Evolutionary conservation across 2,888 invertebrate species (phyloP).

Genomic region (Holacanthella duospinosa): DNA sequence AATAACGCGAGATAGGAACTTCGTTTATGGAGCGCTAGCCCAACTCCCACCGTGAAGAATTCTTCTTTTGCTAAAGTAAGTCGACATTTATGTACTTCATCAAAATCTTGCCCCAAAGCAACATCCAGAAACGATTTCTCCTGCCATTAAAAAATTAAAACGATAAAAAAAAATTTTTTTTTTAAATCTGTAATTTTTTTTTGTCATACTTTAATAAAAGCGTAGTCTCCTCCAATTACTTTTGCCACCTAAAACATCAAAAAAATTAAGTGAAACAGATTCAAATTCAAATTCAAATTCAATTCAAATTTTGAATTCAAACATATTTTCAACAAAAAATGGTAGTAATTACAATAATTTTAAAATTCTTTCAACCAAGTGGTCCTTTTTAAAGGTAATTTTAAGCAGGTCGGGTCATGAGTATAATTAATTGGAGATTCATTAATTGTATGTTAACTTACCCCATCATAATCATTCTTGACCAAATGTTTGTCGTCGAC

Average conservation of each 20-base stretch:
- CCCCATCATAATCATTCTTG: conserved; percentile 21
- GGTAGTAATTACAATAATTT: no score
- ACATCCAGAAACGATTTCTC: conserved; percentile 36
- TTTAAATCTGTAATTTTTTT: conserved; percentile 2
- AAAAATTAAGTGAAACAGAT: not conserved
- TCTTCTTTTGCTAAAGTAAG: conserved; percentile 31
- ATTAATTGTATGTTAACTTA: no score
- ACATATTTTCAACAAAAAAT: no score
- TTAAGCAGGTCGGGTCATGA: no score
- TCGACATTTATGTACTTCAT: conserved; percentile 21
- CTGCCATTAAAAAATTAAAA: conserved; percentile 18
- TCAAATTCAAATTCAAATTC: not conserved
- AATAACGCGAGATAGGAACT: conserved; percentile 20
- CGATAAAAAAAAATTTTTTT: not conserved
- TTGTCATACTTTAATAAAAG: conserved; percentile 31
- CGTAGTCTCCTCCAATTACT: conserved; percentile 24
- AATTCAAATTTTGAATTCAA: not conserved
- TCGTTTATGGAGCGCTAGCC: conserved; percentile 26
- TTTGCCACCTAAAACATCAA: not conserved
- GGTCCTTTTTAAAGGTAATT: no score
- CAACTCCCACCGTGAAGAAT: conserved; percentile 31
- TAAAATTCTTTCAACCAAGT: no score
- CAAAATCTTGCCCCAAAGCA: conserved; percentile 28
- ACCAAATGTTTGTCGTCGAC: conserved; percentile 20
- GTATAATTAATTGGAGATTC: no score